phyloP scores from a whole-genome alignment of 2,797 vertebrate genomes.

The Podargus strigoides region DNA sequence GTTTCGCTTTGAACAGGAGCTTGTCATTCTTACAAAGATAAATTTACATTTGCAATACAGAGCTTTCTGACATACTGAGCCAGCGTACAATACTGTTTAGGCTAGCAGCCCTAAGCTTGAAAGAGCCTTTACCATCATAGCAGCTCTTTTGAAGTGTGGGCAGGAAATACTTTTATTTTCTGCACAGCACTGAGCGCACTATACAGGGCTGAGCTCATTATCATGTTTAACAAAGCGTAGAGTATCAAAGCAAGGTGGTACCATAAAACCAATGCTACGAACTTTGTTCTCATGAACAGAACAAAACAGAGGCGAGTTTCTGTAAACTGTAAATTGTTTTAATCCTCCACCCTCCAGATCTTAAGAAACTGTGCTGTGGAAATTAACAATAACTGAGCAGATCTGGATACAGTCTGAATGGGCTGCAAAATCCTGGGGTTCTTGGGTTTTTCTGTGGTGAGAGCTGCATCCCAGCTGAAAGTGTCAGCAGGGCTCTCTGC shows the following conservation, averaged over 20 bases:
- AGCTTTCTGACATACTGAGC: neutral
- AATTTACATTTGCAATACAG: neutral
- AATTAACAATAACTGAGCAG: neutral
- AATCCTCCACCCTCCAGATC: neutral
- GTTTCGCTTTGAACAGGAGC: conserved; percentile 11
- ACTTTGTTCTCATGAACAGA: neutral
- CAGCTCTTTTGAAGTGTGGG: conserved; percentile 1
- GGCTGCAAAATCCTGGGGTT: neutral
- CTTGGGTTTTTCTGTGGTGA: neutral
- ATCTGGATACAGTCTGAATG: neutral
- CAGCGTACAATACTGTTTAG: neutral
- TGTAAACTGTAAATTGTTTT: conserved; percentile 2
- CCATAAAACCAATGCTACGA: neutral
- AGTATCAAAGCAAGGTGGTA: conserved; percentile 39
- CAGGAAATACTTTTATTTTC: conserved; percentile 55
- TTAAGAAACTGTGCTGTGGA: neutral
- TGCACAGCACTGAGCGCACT: neutral
- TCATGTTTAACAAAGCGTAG: conserved; percentile 18
- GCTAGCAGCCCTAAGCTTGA: neutral
- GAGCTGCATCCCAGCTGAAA: neutral
- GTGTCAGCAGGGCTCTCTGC: neutral
- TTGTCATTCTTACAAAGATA: neutral
- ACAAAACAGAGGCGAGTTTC: neutral
- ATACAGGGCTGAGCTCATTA: neutral
- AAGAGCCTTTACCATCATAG: neutral